Percentiles rank a stretch among this genome's conserved stretches.
phyloP scores from a whole-genome alignment of 2,888 invertebrate species.

The Oasisia sp. region DNA sequence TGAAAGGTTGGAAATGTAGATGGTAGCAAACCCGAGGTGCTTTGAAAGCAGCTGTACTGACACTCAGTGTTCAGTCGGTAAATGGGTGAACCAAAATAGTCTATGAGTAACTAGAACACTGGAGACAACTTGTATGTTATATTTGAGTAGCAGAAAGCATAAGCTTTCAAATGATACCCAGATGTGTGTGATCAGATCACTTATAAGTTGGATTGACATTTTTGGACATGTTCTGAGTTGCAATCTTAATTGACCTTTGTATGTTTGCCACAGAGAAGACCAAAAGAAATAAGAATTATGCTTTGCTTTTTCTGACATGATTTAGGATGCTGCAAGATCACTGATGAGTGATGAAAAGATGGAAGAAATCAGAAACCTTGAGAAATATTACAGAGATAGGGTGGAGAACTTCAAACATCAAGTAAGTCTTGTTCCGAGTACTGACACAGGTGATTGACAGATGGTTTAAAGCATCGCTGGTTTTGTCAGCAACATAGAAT shows the following conservation, averaged over 20 bases:
- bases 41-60: too few species aligned
- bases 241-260: neutral
- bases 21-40: too few species aligned
- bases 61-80: too few species aligned
- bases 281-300: neutral
- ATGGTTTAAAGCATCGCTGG: neutral
- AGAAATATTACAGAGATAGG: neutral
- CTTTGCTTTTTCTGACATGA: neutral
- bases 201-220: too few species aligned
- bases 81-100: too few species aligned
- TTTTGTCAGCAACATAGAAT: neutral
- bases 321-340: neutral
- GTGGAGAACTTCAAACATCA: neutral
- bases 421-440: neutral
- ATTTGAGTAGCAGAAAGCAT: too few species aligned
- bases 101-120: too few species aligned
- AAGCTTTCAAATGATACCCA: too few species aligned
- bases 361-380: neutral
- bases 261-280: neutral
- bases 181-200: too few species aligned
- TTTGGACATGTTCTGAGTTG: too few species aligned
- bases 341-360: neutral
- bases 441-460: neutral
- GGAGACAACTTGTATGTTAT: too few species aligned
- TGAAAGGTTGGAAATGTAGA: too few species aligned